A percentile compares a stretch with the other conserved stretches of the same genome.
These are phyloP conservation scores for Grapholita molesta DNA, from an alignment of 1,140 invertebrate species.

Conservation along the genomic window DNA sequence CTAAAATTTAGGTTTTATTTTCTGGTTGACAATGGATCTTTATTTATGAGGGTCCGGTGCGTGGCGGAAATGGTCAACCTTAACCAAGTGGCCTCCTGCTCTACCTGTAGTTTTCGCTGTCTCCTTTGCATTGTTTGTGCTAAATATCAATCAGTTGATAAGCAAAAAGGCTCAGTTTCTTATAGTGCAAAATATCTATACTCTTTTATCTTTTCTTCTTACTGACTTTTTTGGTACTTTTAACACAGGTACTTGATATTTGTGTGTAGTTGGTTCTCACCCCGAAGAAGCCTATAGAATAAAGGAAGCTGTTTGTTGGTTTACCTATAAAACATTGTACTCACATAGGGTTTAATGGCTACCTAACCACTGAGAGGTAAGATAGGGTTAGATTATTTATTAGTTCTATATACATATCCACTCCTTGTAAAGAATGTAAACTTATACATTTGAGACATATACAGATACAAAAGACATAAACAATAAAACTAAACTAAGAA, in stretches of 20 bases:
- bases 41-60: slow-evolving; percentile 13
- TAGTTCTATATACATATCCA: no score
- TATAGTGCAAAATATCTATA: not conserved
- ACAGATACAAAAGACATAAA: no score
- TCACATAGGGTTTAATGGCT: no score
- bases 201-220: not conserved
- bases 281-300: no score
- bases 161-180: not conserved
- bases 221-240: not conserved
- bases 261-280: no score
- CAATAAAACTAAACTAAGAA: no score
- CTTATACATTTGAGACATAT: no score
- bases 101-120: slow-evolving; percentile 6
- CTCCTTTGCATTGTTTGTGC: not conserved
- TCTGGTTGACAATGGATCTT: slow-evolving; percentile 3
- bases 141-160: slow-evolving; percentile 2
- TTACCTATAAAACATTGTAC: no score
- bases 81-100: not conserved
- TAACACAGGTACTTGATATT: not conserved
- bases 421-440: no score
- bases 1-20: slow-evolving; percentile 1
- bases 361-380: no score
- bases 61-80: slow-evolving; percentile 24
- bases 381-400: no score
- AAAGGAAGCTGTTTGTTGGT: no score